Conservation (phyloP, 2,113 vertebrate genomes). For the Rhynchomys soricoides region DNA sequence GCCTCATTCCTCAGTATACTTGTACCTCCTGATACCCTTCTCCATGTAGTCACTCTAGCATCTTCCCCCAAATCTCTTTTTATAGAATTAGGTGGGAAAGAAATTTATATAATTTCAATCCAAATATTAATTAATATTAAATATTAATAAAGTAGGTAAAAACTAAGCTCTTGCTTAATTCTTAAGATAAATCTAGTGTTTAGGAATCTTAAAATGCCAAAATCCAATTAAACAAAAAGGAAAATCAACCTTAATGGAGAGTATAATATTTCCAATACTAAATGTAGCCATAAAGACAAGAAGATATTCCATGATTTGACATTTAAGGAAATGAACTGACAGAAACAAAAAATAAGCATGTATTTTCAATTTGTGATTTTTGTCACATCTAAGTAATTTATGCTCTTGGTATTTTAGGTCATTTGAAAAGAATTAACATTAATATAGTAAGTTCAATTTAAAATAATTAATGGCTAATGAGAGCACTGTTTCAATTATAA, state of each 20-base stretch:
- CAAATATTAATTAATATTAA: not conserved
- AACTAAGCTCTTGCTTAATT: not conserved
- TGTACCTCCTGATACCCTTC: not conserved
- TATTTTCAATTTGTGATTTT: conserved; percentile 43
- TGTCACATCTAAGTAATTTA: conserved; percentile 1
- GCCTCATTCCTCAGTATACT: not conserved
- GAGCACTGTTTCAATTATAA: conserved; percentile 32
- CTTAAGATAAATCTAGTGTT: not conserved
- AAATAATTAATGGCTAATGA: conserved; percentile 44
- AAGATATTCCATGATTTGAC: conserved; percentile 14
- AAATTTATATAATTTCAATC: not conserved
- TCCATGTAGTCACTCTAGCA: not conserved
- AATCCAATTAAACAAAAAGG: conserved; percentile 15
- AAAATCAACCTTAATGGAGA: conserved; percentile 16
- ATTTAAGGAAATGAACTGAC: not conserved
- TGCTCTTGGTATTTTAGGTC: not conserved
- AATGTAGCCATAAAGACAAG: conserved; percentile 10
- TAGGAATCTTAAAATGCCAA: not conserved
- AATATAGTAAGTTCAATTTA: conserved; percentile 28
- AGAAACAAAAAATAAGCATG: conserved; percentile 23
- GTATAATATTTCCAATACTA: not conserved
- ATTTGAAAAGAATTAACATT: not conserved
- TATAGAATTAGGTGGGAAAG: not conserved
- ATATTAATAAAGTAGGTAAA: not conserved
- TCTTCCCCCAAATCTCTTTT: not conserved